phyloP scores from a whole-genome alignment of 2,888 invertebrate species.

The Phania funesta region DNA sequence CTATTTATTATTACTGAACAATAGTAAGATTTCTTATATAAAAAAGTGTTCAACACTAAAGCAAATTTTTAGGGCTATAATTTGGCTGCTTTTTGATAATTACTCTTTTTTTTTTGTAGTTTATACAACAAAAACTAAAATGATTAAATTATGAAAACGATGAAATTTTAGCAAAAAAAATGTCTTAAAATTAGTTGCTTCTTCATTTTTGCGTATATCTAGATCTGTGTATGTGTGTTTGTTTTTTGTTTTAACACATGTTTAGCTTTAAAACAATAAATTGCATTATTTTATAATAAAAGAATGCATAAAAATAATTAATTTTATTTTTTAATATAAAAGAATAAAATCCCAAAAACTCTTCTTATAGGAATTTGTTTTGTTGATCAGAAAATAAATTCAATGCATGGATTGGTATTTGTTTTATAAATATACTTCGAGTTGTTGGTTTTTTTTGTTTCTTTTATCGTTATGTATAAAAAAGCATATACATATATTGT shows the following conservation, averaged over 20 bases:
- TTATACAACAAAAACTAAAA: slow-evolving; percentile 23
- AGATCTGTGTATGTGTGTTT: slow-evolving; percentile 7
- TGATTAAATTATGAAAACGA: slow-evolving; percentile 17
- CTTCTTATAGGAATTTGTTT: slow-evolving; percentile 46
- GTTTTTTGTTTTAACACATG: slow-evolving; percentile 29
- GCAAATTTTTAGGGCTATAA: slow-evolving; percentile 32
- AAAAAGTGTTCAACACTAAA: slow-evolving; percentile 53
- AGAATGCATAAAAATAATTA: too few relatives aligned
- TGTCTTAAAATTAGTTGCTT: not conserved
- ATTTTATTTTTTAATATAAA: too few relatives aligned
- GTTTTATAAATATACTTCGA: slow-evolving; percentile 25
- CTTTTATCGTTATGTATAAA: slow-evolving; percentile 18
- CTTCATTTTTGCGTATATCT: not conserved
- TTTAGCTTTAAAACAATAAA: slow-evolving; percentile 47
- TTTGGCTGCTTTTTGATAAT: slow-evolving; percentile 43
- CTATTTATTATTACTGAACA: not conserved
- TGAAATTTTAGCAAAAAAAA: slow-evolving; percentile 9
- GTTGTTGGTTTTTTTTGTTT: slow-evolving; percentile 6
- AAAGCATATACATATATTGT: slow-evolving; percentile 10
- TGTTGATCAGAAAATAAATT: slow-evolving; percentile 62
- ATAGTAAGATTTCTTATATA: slow-evolving; percentile 10
- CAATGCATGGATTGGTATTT: slow-evolving; percentile 62
- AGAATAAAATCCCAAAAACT: too few relatives aligned
- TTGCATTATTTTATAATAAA: too few relatives aligned
- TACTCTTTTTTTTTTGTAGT: slow-evolving; percentile 1